Evolutionary conservation across 2,888 invertebrate genomes (phyloP).

Genomic region (Drosophila prolongata): DNA sequence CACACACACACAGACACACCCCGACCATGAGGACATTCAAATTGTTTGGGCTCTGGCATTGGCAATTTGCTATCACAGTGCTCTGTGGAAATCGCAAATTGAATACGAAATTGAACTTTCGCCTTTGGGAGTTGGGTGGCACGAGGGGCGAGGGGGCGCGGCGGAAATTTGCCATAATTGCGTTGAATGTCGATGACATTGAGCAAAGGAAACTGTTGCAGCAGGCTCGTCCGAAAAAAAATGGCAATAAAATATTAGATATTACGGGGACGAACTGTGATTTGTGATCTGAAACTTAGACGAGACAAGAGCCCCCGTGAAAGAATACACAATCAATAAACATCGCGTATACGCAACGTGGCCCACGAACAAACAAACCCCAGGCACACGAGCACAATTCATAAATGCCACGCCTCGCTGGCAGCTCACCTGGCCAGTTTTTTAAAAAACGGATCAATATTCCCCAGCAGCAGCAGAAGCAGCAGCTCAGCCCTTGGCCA

Average conservation of each 20-base stretch:
- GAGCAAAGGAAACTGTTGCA: slow-evolving; percentile 68
- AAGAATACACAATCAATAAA: slow-evolving; percentile 64
- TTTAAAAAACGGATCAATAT: slow-evolving; percentile 68
- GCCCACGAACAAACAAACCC: slow-evolving; percentile 30
- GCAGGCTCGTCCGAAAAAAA: slow-evolving; percentile 1
- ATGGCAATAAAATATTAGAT: neutral
- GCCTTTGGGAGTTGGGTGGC: slow-evolving; percentile 20
- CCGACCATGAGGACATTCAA: slow-evolving; percentile 21
- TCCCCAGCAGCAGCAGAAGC: slow-evolving; percentile 45
- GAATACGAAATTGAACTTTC: slow-evolving; percentile 79
- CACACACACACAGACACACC: slow-evolving; percentile 36
- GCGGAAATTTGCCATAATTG: slow-evolving; percentile 73
- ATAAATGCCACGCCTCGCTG: slow-evolving; percentile 56
- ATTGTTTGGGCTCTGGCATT: slow-evolving; percentile 37
- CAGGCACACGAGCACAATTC: slow-evolving; percentile 52
- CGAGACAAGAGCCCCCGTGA: neutral
- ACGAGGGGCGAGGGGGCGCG: slow-evolving; percentile 2
- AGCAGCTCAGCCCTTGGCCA: slow-evolving; percentile 43
- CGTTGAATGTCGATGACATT: slow-evolving; percentile 70
- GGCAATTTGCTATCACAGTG: slow-evolving; percentile 38
- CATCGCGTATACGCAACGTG: slow-evolving; percentile 68
- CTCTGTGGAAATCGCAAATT: slow-evolving; percentile 72
- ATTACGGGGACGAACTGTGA: slow-evolving; percentile 12
- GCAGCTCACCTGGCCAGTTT: slow-evolving; percentile 50
- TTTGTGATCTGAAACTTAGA: neutral